Evolutionary conservation across 2,797 vertebrate species (phyloP).

Genomic region (Pteropus rufus): DNA sequence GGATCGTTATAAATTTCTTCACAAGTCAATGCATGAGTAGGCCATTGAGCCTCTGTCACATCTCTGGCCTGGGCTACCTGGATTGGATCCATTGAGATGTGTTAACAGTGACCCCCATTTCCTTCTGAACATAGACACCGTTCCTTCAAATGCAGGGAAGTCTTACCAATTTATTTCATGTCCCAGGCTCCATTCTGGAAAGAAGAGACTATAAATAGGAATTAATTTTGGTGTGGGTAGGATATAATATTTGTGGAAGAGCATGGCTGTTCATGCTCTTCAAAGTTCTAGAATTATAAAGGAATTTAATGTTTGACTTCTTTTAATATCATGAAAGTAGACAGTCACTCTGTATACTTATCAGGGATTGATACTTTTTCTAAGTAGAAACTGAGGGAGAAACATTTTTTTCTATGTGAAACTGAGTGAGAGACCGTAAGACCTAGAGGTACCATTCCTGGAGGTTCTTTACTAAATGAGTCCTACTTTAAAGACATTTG

Average conservation of each 20-base stretch:
- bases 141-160: not conserved
- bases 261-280: not conserved
- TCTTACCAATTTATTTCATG: not conserved
- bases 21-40: not conserved
- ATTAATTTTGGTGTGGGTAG: not conserved
- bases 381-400: not conserved
- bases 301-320: constrained; percentile 6
- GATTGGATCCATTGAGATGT: not conserved
- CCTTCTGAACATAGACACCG: not conserved
- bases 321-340: not conserved
- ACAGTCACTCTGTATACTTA: not conserved
- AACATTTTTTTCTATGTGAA: not conserved
- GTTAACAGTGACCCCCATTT: not conserved
- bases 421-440: not conserved
- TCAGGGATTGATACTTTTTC: not conserved
- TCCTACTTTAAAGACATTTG: not conserved
- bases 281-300: not conserved
- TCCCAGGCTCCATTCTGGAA: not conserved
- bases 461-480: not conserved
- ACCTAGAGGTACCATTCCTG: not conserved
- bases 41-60: not conserved
- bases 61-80: not conserved
- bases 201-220: not conserved
- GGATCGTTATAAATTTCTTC: not conserved
- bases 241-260: not conserved